Conservation (phyloP, 2,113 vertebrate genomes). For the Eptesicus fuscus region DNA sequence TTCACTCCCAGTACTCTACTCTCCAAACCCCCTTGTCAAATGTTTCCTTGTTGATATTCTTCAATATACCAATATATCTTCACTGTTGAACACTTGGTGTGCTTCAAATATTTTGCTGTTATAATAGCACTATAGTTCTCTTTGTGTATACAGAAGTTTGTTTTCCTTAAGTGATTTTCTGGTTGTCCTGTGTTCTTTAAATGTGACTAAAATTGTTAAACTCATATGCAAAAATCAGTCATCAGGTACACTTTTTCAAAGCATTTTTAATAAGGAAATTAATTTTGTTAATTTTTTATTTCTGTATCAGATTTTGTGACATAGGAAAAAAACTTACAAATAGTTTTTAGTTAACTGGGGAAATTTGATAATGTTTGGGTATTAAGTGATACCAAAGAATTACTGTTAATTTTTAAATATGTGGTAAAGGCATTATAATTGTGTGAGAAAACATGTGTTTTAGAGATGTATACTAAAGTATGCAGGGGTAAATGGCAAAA, state of each 20-base stretch:
- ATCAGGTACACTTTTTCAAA: not conserved
- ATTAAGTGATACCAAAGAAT: not conserved
- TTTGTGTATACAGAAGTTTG: not conserved
- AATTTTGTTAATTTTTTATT: not conserved
- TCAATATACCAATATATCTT: not conserved
- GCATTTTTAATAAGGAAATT: not conserved
- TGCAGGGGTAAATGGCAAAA: not conserved
- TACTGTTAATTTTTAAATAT: not conserved
- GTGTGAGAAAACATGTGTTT: not conserved
- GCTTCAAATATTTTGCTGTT: not conserved
- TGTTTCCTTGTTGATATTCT: not conserved
- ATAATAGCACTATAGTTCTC: not conserved
- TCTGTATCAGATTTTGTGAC: not conserved
- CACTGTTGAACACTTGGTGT: not conserved
- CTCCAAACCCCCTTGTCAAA: not conserved
- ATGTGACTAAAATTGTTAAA: not conserved
- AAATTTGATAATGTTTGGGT: not conserved
- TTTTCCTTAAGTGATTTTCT: constrained; percentile 40
- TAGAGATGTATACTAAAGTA: not conserved
- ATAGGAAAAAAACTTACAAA: not conserved
- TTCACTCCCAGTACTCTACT: not conserved
- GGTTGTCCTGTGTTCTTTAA: not conserved
- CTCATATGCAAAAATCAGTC: not conserved
- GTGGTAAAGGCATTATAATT: not conserved
- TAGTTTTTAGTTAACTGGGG: not conserved